Conservation (phyloP, 1,140 invertebrate genomes). For the Probaryconus sp. region DNA sequence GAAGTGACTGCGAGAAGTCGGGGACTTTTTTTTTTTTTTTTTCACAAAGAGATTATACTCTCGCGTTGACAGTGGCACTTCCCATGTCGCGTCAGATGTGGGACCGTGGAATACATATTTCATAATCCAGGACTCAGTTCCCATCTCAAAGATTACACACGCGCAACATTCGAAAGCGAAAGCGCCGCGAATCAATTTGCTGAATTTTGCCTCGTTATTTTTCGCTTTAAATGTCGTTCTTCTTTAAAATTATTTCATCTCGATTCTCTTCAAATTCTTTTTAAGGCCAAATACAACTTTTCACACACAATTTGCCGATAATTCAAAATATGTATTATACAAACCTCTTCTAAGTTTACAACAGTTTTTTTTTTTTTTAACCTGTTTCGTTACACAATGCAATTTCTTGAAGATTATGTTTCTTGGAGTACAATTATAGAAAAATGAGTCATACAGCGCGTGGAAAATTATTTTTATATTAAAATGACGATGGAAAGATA, state of each 20-base stretch:
- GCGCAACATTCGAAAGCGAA: conserved; percentile 60
- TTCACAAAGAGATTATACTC: conserved; percentile 44
- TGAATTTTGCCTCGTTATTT: conserved; percentile 47
- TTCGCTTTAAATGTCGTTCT: conserved; percentile 12
- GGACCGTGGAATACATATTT: conserved; percentile 57
- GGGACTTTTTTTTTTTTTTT: conserved; percentile 29
- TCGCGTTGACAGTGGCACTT: conserved; percentile 58
- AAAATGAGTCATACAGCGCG: no score
- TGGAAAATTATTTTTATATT: no score
- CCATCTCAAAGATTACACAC: conserved; percentile 57
- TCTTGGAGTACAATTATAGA: no score
- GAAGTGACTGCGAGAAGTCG: conserved; percentile 45
- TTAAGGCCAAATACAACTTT: no score
- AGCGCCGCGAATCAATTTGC: conserved; percentile 59
- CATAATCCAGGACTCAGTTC: conserved; percentile 55
- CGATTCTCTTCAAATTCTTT: background rate
- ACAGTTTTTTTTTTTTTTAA: no score
- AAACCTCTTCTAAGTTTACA: no score
- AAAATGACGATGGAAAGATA: no score
- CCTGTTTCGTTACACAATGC: no score
- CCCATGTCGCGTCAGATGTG: conserved; percentile 59
- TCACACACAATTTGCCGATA: no score
- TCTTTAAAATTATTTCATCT: conserved; percentile 20
- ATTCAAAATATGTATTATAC: no score
- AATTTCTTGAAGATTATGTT: no score